These are phyloP conservation scores for Glomeris maerens DNA, from an alignment of 1,140 invertebrate genomes.

Conservation along the genomic window DNA sequence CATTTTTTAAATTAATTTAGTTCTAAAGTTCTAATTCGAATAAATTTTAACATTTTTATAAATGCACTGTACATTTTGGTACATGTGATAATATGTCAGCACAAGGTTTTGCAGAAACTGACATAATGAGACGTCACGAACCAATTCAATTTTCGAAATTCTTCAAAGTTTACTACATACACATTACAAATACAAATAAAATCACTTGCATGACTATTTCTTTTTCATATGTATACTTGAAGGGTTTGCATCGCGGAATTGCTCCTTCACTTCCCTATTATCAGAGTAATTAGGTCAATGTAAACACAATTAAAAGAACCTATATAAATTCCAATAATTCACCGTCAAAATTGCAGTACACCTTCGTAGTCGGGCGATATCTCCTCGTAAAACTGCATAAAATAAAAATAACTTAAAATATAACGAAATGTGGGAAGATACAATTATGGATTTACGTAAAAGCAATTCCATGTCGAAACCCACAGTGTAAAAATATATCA, in stretches of 20 bases:
- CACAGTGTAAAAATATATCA: too few species aligned
- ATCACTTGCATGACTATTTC: conserved; percentile 88
- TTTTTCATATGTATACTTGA: conserved; percentile 98
- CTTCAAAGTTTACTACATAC: background rate
- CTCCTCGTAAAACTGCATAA: conserved; percentile 67
- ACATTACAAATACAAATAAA: background rate
- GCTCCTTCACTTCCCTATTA: conserved; percentile 61
- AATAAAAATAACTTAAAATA: conserved; percentile 1
- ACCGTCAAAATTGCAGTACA: conserved; percentile 81
- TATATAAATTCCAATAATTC: conserved; percentile 24
- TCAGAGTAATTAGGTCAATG: conserved; percentile 5
- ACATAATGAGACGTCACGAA: too few species aligned
- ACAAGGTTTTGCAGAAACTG: too few species aligned
- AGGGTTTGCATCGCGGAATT: conserved; percentile 86
- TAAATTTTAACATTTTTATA: too few species aligned
- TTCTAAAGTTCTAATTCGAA: too few species aligned
- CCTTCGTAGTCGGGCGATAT: conserved; percentile 79
- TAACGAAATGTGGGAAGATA: background rate
- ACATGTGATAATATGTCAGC: too few species aligned
- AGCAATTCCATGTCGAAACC: too few species aligned
- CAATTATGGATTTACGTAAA: background rate
- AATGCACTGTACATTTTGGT: too few species aligned
- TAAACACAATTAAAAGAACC: conserved; percentile 9
- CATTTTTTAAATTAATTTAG: too few species aligned
- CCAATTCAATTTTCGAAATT: too few species aligned